Conservation (phyloP, 2,797 vertebrate genomes). For the Florisuga fusca region DNA sequence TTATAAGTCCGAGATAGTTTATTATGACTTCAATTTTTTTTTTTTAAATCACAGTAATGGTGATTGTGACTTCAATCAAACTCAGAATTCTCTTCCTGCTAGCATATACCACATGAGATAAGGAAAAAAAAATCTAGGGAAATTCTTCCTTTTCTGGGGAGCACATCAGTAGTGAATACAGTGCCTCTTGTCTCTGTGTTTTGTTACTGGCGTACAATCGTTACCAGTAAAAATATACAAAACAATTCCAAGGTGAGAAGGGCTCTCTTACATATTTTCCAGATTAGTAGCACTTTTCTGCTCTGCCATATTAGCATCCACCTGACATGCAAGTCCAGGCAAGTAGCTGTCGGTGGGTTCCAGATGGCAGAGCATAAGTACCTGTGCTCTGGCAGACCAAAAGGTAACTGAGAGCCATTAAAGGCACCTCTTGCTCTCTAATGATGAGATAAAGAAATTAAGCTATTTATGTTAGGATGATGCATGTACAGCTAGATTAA, state of each 20-base stretch:
- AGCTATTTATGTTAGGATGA: neutral
- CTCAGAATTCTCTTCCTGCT: neutral
- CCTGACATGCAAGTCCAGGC: neutral
- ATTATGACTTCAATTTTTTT: neutral
- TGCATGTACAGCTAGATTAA: neutral
- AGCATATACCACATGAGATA: neutral
- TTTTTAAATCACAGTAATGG: no score
- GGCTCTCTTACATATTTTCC: neutral
- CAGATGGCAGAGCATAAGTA: neutral
- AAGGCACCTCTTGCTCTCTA: neutral
- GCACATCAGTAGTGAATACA: neutral
- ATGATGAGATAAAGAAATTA: neutral
- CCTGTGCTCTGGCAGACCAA: neutral
- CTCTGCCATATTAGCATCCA: neutral
- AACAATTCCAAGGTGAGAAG: neutral
- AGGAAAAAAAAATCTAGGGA: neutral
- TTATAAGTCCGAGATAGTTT: neutral
- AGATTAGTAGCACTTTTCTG: neutral
- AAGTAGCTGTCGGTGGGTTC: neutral
- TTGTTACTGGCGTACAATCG: neutral
- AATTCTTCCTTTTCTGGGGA: neutral
- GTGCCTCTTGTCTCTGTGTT: neutral
- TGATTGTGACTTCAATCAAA: neutral
- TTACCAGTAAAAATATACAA: neutral
- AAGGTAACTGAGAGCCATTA: neutral